These are phyloP conservation scores for Philotrypesis tridentata DNA, from an alignment of 1,140 invertebrate species.

Conservation along the genomic window DNA sequence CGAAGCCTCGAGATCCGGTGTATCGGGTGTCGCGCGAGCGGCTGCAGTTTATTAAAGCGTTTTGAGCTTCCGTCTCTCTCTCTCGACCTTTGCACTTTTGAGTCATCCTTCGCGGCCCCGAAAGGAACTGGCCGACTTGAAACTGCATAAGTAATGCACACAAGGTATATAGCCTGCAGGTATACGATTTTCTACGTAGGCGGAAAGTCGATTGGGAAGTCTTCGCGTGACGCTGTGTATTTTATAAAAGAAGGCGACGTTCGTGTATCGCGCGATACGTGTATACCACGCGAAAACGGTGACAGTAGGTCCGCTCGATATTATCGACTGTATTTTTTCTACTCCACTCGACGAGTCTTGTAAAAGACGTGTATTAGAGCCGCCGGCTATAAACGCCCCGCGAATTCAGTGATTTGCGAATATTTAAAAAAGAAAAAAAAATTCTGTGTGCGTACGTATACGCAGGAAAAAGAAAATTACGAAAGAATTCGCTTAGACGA, in stretches of 20 bases:
- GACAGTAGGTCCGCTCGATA: slow-evolving; percentile 51
- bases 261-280: too few species aligned
- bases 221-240: slow-evolving; percentile 14
- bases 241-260: not conserved
- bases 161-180: not conserved
- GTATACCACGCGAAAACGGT: not conserved
- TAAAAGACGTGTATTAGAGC: not conserved
- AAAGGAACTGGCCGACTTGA: not conserved
- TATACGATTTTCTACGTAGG: not conserved
- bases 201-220: slow-evolving; percentile 23
- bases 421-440: too few species aligned
- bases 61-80: not conserved
- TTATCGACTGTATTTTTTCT: slow-evolving; percentile 56
- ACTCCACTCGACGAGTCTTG: not conserved
- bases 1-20: not conserved
- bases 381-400: too few species aligned
- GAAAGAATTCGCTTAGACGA: too few species aligned
- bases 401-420: too few species aligned
- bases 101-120: not conserved
- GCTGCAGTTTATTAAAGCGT: not conserved
- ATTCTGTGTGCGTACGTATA: too few species aligned
- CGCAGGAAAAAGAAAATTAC: too few species aligned
- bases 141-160: not conserved
- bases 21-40: not conserved
- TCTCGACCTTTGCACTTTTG: not conserved